Base-by-base conservation (phyloP, 2,888 invertebrate genomes). In the Trichopria drosophilae region DNA sequence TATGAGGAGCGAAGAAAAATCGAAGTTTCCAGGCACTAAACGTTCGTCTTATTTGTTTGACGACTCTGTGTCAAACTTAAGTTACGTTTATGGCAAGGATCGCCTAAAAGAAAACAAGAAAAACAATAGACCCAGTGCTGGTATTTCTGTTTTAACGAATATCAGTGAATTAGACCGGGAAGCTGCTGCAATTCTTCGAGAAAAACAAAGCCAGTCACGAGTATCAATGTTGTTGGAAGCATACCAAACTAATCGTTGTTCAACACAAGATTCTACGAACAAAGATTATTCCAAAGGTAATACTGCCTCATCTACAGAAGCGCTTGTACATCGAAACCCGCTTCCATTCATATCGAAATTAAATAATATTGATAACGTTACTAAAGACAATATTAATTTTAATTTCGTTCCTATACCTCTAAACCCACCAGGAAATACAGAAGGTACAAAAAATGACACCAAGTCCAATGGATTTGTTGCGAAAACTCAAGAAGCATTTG, bases 91-190 rank as follows among this genome's bases (percentile, higher is more conserved):
- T 29, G 66, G 71, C 0, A 59, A 59, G 9, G 69, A 68, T 4
- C 58, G 64, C 6, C 63, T 57, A 5, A 28, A 46, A 19, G 66
- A 67, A 2, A 67, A 68, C 6, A 70, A 67, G 16, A 71, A 67
- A 18, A 76, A 79, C 2, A 78, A 77, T 32, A 83, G 82, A 66
- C 73, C 82, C 44, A 81, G 78, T 75, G 78, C 82, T 1, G 80
- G 81, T 61, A 63, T 87, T 71, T 80, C 81, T 63, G 79, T 83
- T 54, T 74, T 88, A 39, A 85, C 87, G 0, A 89, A 85, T 68
- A 88, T 89, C 59, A 89, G 88, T 66, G 88, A 89, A 71, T 74
- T 90, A 55, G 90, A 90, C 69, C 82, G 85, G 60, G 87, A 90
- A 73, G 89, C 89, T 0, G 82, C 85, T 1, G 86, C 86, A 72